Evolutionary conservation across 2,797 vertebrate genomes (phyloP).

Genomic region (Siniperca obscura): DNA sequence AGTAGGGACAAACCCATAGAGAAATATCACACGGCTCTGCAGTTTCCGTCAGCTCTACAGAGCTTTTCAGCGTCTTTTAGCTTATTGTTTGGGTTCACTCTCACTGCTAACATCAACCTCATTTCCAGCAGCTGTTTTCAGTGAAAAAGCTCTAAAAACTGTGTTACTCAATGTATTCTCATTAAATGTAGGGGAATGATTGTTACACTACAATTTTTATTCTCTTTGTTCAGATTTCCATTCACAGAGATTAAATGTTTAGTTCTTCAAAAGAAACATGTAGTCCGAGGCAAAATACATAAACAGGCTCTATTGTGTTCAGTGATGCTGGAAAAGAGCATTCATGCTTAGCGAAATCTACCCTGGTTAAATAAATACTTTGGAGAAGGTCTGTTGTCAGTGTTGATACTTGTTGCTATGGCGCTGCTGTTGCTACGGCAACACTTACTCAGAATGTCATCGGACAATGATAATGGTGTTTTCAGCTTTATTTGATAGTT

Average conservation of each 20-base stretch:
- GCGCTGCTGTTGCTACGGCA: constrained; percentile 17
- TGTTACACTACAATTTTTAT: background rate
- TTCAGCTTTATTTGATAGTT: too few species aligned
- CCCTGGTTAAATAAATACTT: constrained; percentile 10
- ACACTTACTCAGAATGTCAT: constrained; percentile 29
- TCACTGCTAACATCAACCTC: background rate
- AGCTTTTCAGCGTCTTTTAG: background rate
- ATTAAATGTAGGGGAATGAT: background rate
- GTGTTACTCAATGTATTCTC: background rate
- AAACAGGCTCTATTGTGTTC: background rate
- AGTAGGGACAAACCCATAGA: background rate
- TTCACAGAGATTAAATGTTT: background rate
- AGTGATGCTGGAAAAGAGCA: background rate
- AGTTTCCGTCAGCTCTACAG: background rate
- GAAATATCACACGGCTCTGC: background rate
- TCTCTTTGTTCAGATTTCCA: background rate
- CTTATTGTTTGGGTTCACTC: background rate
- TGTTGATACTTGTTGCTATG: constrained; percentile 23
- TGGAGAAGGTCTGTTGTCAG: background rate
- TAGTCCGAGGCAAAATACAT: background rate
- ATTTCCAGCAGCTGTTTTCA: background rate
- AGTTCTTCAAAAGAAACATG: constrained; percentile 9
- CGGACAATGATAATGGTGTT: background rate
- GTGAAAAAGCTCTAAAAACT: background rate
- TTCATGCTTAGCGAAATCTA: background rate